Base-by-base conservation (phyloP, 2,113 vertebrate species). In the Artemisiospiza belli region DNA sequence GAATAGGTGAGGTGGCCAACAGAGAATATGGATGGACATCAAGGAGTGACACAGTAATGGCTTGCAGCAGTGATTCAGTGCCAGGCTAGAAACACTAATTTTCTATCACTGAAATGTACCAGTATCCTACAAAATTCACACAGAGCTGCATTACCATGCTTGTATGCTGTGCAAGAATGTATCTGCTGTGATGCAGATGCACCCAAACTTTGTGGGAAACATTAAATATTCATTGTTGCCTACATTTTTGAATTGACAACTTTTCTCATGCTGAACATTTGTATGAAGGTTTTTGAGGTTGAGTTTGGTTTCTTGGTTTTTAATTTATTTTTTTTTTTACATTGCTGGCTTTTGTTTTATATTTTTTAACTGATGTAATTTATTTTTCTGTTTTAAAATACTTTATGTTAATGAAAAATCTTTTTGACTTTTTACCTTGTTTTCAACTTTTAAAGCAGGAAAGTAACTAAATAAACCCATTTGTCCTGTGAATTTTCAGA, bases 201-300 rank as follows among this genome's bases (percentile, higher is more conserved):
- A 61, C 5, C 4, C 0, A 8, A 77, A 12, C 0, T 0, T 24
- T 61, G 27, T 3, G 3, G 17, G 47, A 73, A 83, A 62, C 11
- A 61, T 41, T n/a, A 59, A 83, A 51, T 76, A 73, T 27, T 67
- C 9, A 22, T 15, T 51, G 12, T n/a, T 88, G 6, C 9, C 80
- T 58, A 68, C 6, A 58, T 49, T 52, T 57, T 27, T 14, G 57
- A 57, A 7, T 5, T 35, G 28, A 44, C 3, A 68, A 8, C 9
- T 63, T 80, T 83, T 62, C 39, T 74, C 33, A n/a, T 22, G 10
- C 2, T 68, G 28, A 57, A 90, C 87, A 57, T 47, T 37, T 51
- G 4, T 8, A 30, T 12, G 16, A 13, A 62, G 33, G 2, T 10
- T 63, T 76, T 80, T 79, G n/a, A 80, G 9, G 1, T 27, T 75